phyloP scores from a whole-genome alignment of 92 coral and sea anemone species.

The Palythoa heliodiscus region DNA sequence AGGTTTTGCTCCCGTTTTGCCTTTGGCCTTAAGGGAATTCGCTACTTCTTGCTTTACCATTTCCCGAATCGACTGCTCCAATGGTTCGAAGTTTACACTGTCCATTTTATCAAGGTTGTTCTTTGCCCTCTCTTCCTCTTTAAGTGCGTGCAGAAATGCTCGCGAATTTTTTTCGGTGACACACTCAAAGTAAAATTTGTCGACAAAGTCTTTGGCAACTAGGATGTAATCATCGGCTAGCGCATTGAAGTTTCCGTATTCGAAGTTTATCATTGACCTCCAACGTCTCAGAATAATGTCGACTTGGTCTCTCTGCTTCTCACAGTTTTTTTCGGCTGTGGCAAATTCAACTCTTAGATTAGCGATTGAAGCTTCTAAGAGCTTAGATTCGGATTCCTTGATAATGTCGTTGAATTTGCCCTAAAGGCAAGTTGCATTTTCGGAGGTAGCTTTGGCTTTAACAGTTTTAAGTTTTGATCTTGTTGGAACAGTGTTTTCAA shows the following conservation, averaged over 20 bases:
- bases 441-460: background rate
- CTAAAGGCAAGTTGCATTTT: background rate
- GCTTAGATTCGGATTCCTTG: constrained; percentile 11
- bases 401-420: background rate
- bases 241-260: constrained; percentile 10
- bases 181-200: constrained; percentile 7
- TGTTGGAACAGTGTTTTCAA: background rate
- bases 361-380: constrained; percentile 3
- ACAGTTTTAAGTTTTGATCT: background rate
- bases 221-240: constrained; percentile 1
- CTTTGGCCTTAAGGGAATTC: constrained; percentile 17
- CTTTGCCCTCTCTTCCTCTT: constrained; percentile 15
- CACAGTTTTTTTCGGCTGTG: constrained; percentile 2
- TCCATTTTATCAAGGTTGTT: constrained; percentile 13
- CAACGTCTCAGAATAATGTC: background rate
- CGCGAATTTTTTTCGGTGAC: background rate
- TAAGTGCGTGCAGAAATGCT: constrained; percentile 3
- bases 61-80: constrained; percentile 5
- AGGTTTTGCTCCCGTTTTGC: background rate
- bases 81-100: constrained; percentile 7
- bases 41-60: constrained; percentile 26
- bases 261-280: background rate
- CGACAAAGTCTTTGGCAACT: background rate
- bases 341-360: constrained; percentile 1
- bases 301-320: constrained; percentile 13